Evolutionary conservation across 1,140 invertebrate species (phyloP), one percentile per base, ranked within the genome.

Genomic region (Drosophila lini): DNA sequence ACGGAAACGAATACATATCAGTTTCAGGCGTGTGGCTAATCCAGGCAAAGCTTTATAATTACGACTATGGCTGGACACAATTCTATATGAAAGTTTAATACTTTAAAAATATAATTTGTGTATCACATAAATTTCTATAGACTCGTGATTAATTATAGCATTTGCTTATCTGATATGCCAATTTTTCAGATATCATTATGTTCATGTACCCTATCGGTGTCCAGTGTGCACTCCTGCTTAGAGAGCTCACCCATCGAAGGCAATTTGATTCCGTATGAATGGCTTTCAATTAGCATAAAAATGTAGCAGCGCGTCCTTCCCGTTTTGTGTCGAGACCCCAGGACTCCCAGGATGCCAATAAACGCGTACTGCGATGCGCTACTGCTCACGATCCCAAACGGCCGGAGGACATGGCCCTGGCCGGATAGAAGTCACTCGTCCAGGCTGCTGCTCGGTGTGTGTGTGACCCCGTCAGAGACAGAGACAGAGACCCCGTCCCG

Each of bases 251-350:
- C 48, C 60, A 80, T 81, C 74, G 58, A 68, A 62, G 69, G 77
- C 78, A 80, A 78, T 88, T 88, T 74, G 77, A 79, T 85, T 85
- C 79, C 85, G 75, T 70, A 42, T 50, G 76, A 90, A 90, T 78
- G 76, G 58, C 76, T 90, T 90, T 90, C 86, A 90, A 90, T 90
- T 90, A 90, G 81, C 86, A 90, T 90, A 90, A 90, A 90, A 90
- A 86, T 83, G 74, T 82, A 71, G 60, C 60, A 50, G 31, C 58
- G 41, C 64, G 59, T 67, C 45, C 50, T 68, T 73, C 41, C 55
- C 68, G 59, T 52, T 77, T 73, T 67, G 47, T 53, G 44, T 47
- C 42, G 41, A 31, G 34, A 38, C 58, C 48, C 56, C 58, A 64
- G 19, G 63, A 60, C 59, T 88, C 76, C 83, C 83, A 63, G 67